Percentiles rank a stretch among this genome's conserved stretches.
These are phyloP conservation scores for Condylostylus longicornis DNA, from an alignment of 1,140 invertebrate genomes.

Conservation along the genomic window DNA sequence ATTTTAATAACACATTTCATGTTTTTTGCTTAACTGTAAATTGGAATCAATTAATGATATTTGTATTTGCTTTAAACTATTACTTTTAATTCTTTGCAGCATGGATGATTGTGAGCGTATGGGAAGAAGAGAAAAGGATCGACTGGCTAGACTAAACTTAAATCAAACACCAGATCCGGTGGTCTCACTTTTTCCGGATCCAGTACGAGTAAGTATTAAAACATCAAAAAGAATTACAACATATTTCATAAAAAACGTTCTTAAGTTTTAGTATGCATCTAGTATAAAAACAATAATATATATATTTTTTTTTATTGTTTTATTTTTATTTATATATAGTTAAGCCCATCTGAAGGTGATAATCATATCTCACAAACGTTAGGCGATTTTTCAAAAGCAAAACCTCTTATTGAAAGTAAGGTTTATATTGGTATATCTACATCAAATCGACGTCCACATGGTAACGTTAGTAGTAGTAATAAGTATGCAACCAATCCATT, in stretches of 20 bases:
- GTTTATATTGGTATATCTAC: conserved; percentile 21
- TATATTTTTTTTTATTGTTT: not conserved
- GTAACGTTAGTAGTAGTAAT: conserved; percentile 10
- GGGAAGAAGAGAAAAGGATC: conserved; percentile 46
- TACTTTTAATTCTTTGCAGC: too few species aligned
- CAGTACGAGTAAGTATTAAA: conserved; percentile 36
- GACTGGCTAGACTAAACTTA: conserved; percentile 54
- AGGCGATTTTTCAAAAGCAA: conserved; percentile 20
- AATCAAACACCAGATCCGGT: conserved; percentile 41
- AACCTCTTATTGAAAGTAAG: conserved; percentile 20
- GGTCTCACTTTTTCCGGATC: conserved; percentile 38
- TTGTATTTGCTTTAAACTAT: too few species aligned
- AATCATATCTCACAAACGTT: conserved; percentile 24
- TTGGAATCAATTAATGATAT: too few species aligned
- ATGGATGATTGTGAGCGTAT: conserved; percentile 51
- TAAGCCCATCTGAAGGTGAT: conserved; percentile 22
- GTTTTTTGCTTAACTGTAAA: too few species aligned
- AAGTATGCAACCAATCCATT: conserved; percentile 12
- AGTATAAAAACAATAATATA: not conserved
- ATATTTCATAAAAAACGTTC: not conserved
- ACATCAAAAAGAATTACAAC: not conserved
- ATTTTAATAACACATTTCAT: too few species aligned
- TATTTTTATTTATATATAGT: not conserved
- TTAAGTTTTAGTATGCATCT: conserved; percentile 1
- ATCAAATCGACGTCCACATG: conserved; percentile 9